Evolutionary conservation across 2,797 vertebrate species (phyloP), one percentile per base, ranked within the genome.

Genomic region (Neosilurus hyrtlii): DNA sequence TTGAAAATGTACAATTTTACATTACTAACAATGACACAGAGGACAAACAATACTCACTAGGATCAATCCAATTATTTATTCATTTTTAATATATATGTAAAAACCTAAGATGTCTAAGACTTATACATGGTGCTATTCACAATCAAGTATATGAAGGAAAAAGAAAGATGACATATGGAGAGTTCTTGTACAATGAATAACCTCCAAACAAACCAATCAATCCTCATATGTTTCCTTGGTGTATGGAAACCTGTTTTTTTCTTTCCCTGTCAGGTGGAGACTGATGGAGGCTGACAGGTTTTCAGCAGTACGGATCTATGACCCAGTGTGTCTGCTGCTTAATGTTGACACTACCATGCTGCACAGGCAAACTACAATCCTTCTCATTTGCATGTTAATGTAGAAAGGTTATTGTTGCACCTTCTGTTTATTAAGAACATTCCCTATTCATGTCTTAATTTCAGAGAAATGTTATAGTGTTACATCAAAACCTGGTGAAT

Each of bases 141-240:
- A 56, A 59, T 59, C 79, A 73, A 49, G 65, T 37, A 56, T 51
- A 57, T 49, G 52, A 62, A 78, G 62, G 20, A 51, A 26, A 80
- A 59, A 77, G 2, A 22, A 67, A 61, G 79, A 82, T 16, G 49
- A 51, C 43, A 24, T 26, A 65, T 63, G 37, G 37, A 26, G 43
- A 11, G n/a, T 4, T 61, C 71, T 57, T 22, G 8, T 62, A 18
- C 37, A 63, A 83, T 87, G 81, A 81, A 89, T 90, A 86, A 89
- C 89, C 88, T 81, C 77, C 87, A 92, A 92, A 93, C 89, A 88
- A 88, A 90, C 90, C 79, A 86, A 91, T 93, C 91, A 92, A 91
- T 92, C 90, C 91, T 92, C 88, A 91, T 91, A 90, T 91, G 80
- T 88, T 88, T 80, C 87, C 83, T 83, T 79, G 66, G 74, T 85